Evolutionary conservation across 2,888 invertebrate species (phyloP).

Genomic region (Cylloceria caligata): DNA sequence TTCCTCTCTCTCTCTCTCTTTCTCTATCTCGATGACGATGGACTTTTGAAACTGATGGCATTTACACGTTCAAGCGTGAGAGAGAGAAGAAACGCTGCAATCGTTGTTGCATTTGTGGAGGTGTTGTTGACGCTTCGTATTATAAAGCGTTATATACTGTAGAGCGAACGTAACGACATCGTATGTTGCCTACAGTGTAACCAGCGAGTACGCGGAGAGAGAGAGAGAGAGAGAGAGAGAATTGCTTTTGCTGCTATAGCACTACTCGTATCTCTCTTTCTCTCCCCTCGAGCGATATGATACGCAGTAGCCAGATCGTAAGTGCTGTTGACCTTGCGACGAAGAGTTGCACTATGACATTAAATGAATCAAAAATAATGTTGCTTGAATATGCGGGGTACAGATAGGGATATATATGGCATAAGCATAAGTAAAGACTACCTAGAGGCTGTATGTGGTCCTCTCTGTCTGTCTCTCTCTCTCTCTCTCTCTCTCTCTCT

Average conservation of each 20-base stretch:
- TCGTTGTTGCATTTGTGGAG: neutral
- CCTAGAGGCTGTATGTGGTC: slow-evolving; percentile 1
- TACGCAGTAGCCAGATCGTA: slow-evolving; percentile 73
- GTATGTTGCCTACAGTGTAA: neutral
- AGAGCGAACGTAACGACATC: slow-evolving; percentile 5
- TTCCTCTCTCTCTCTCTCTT: slow-evolving; percentile 12
- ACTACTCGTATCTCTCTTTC: neutral
- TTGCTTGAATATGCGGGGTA: neutral
- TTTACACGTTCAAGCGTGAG: slow-evolving; percentile 30
- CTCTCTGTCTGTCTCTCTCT: too few relatives aligned
- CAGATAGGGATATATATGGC: neutral
- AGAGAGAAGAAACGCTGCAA: slow-evolving; percentile 7
- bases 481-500: too few relatives aligned
- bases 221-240: too few relatives aligned
- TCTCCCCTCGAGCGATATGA: slow-evolving; percentile 70
- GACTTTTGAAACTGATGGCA: slow-evolving; percentile 65
- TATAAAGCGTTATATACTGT: neutral
- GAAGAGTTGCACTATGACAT: slow-evolving; percentile 57
- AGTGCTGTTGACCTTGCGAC: slow-evolving; percentile 81
- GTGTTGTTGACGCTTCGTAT: slow-evolving; percentile 35
- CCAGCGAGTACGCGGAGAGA: neutral
- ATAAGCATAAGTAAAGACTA: neutral
- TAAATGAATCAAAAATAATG: slow-evolving; percentile 56
- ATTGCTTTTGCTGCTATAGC: neutral
- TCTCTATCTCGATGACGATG: slow-evolving; percentile 66